Conservation (phyloP, 1,140 invertebrate species). For the Calliopsis andreniformis region DNA sequence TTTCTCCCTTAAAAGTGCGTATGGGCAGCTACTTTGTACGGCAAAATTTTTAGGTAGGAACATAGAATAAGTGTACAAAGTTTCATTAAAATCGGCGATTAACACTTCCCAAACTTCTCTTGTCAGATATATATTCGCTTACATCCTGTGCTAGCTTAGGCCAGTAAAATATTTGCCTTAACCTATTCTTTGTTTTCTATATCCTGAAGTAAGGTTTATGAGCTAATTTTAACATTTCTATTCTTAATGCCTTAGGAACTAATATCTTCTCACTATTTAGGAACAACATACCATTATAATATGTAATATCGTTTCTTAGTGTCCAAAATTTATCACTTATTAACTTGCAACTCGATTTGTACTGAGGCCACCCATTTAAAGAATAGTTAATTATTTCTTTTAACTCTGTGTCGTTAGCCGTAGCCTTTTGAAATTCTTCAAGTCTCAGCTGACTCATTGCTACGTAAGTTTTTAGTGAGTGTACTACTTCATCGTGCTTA, state of each 20-base stretch:
- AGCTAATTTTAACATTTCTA: neutral
- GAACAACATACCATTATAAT: neutral
- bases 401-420: neutral
- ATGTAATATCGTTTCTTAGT: neutral
- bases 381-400: neutral
- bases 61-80: too few species aligned
- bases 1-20: too few species aligned
- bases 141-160: neutral
- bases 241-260: neutral
- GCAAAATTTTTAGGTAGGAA: too few species aligned
- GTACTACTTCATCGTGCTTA: too few species aligned
- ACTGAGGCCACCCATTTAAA: neutral
- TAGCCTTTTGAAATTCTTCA: neutral
- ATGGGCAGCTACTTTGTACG: too few species aligned
- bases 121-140: neutral
- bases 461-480: too few species aligned
- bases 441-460: neutral
- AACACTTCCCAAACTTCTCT: too few species aligned
- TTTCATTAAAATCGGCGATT: too few species aligned
- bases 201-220: neutral
- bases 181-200: constrained; percentile 2
- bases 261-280: neutral
- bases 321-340: neutral
- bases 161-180: neutral
- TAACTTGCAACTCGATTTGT: neutral